Conservation (phyloP, 2,888 invertebrate genomes). For the Heliconius cydno region DNA sequence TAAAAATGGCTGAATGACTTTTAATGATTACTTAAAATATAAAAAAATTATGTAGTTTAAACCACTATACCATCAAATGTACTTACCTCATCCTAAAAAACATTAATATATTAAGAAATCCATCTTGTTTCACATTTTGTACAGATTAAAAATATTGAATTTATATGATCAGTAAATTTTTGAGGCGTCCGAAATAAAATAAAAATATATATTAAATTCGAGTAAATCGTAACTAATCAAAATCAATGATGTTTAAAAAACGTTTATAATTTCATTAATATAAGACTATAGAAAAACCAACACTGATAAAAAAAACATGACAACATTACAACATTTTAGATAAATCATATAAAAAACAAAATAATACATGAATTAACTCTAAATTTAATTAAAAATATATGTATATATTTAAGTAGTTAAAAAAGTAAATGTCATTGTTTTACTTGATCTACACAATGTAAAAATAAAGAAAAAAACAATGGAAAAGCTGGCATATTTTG, state of each 20-base stretch:
- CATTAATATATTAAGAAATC: conserved; percentile 4
- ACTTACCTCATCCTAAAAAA: conserved; percentile 38
- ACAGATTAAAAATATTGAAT: not conserved
- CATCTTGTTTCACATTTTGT: conserved; percentile 23
- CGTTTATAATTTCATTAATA: not conserved
- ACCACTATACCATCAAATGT: conserved; percentile 30
- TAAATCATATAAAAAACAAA: too few species aligned
- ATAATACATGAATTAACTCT: too few species aligned
- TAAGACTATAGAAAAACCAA: not conserved
- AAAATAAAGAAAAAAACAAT: conserved; percentile 38
- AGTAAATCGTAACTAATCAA: not conserved
- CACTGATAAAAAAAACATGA: not conserved
- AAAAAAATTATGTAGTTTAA: not conserved
- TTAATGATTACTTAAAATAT: not conserved
- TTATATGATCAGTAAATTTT: not conserved
- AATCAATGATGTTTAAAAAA: not conserved
- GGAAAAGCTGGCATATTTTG: conserved; percentile 43
- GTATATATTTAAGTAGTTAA: too few species aligned
- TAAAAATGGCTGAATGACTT: not conserved
- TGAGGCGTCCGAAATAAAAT: not conserved
- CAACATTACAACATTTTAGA: conserved; percentile 20
- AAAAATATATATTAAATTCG: not conserved
- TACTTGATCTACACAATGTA: conserved; percentile 35
- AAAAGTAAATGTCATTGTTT: conserved; percentile 35
- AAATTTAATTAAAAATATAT: too few species aligned